Base-by-base conservation (phyloP, 2,797 vertebrate genomes). In the Geotrypetes seraphini region DNA sequence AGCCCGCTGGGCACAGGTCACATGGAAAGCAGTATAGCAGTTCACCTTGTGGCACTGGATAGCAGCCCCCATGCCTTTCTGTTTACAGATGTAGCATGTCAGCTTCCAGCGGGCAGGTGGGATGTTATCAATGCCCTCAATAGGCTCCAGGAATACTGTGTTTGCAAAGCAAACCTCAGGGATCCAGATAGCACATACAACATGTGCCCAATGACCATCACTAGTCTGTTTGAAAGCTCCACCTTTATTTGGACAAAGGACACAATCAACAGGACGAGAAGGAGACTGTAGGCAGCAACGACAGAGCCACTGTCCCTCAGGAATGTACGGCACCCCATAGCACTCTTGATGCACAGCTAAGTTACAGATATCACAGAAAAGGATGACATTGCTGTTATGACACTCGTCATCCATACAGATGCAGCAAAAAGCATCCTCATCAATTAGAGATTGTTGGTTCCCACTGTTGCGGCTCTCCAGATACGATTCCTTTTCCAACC, bases 1-100 rank as follows among this genome's bases (percentile, higher is more conserved):
- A 0, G 92, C 90, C 37, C 86, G 85, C 60, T 99, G 94, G 8
- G 94, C 94, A 14, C 94, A 97, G 7, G 94, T 97, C 56, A 99
- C 94, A 0, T 99, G 96, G 68, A 99, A 97, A 43, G 94, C 96
- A 14, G 92, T 79, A 64, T 99, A 99, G 69, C 96, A 99, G 83
- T 97, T 99, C 47, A 91, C 84, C 62, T 97, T 97, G 70, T 99
- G 92, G 80, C 94, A 97, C n/a, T 99, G 96, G 60, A 99, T 97
- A 28, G 96, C 89, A 2, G 96, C 96, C 16, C 96, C 94, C 41
- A 86, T 72, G 44, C 92, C 90, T 46, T 96, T 97, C 78, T 90
- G 91, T 64, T 97, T 97, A 61, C 96, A 99, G 65, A 99, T 81
- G 41, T 91, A 97, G 55, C 96, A 97, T 0, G 87, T 91, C 18